Evolutionary conservation across 1,140 invertebrate species (phyloP), one percentile per base, ranked within the genome.

Genomic region (Lasioglossum baleicum): DNA sequence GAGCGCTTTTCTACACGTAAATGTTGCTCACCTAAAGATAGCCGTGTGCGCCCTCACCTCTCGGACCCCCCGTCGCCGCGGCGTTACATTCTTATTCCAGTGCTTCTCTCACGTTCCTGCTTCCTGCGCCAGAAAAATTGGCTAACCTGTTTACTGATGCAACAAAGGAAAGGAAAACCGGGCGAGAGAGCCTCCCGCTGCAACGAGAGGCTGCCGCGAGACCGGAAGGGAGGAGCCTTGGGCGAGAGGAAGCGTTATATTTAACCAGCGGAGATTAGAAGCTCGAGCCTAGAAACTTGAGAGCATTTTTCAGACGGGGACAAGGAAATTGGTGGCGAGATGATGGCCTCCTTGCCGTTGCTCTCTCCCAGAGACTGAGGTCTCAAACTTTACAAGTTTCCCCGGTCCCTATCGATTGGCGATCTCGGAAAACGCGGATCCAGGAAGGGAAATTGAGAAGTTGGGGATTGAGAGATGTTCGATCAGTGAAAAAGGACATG

Each of bases 51-150:
- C 15, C 40, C 4, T 0, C 7, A 7, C 44, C 7, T 22, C 31
- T 4, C 31, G 44, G 44, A 11, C 13, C 31, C 31, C 31, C 31
- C 17, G 11, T 31, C 31, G 6, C 64, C 65, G 0, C 8, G n/a
- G 3, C 42, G 20, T 15, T 22, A 66, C 70, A 79, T 79, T 79
- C 76, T 79, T 79, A 79, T 73, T 73, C 76, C 70, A 73, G 61
- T 48, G 69, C 70, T 73, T 79, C 76, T 79, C 76, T 73, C 76
- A 73, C 76, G 76, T 79, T 73, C 70, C 76, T 73, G 76, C 76
- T 79, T 79, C 76, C 70, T 66, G 76, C 76, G 70, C 70, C 70
- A 79, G 76, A 79, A 79, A 79, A 79, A 79, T 79, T 79, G 76
- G 76, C 76, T 66, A 79, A 79, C 76, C 76, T 48, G 76, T 79